Conservation (phyloP, 2,797 vertebrate species). For the Hippoglossus hippoglossus region DNA sequence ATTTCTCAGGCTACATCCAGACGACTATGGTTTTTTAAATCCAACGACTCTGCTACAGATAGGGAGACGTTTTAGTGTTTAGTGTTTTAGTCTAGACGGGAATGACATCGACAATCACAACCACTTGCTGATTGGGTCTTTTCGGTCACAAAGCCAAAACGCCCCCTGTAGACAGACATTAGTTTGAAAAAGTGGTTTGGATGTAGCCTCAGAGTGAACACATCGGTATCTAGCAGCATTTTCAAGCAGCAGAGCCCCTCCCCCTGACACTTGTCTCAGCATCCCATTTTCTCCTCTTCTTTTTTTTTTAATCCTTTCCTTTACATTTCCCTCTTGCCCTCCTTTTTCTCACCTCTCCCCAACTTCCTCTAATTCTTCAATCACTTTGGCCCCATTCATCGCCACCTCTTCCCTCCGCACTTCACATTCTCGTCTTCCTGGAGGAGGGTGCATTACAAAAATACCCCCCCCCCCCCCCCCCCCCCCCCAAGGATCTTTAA, state of each 20-base stretch:
- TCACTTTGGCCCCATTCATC: conserved; percentile 23
- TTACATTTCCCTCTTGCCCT: conserved; percentile 12
- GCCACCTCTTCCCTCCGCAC: conserved; percentile 35
- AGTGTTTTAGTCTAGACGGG: too few relatives aligned
- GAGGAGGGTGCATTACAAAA: conserved; percentile 47
- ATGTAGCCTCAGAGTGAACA: neutral
- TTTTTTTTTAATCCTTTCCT: neutral
- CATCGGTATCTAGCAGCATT: neutral
- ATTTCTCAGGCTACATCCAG: too few relatives aligned
- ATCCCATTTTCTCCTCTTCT: conserved; percentile 7
- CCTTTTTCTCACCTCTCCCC: conserved; percentile 1
- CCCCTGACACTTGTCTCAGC: neutral
- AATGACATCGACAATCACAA: too few relatives aligned
- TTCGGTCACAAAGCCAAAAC: too few relatives aligned
- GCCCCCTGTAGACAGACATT: too few relatives aligned
- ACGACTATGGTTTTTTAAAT: too few relatives aligned
- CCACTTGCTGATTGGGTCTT: too few relatives aligned
- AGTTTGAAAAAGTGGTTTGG: too few relatives aligned
- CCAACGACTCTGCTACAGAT: too few relatives aligned
- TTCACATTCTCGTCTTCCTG: conserved; percentile 38
- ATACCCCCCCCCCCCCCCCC: neutral
- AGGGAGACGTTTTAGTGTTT: too few relatives aligned
- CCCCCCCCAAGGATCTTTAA: conserved; percentile 53
- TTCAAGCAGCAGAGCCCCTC: neutral
- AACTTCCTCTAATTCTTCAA: neutral